Evolutionary conservation across 1,140 invertebrate species (phyloP), one percentile per base, ranked within the genome.

Genomic region (Armadillidium nasatum): DNA sequence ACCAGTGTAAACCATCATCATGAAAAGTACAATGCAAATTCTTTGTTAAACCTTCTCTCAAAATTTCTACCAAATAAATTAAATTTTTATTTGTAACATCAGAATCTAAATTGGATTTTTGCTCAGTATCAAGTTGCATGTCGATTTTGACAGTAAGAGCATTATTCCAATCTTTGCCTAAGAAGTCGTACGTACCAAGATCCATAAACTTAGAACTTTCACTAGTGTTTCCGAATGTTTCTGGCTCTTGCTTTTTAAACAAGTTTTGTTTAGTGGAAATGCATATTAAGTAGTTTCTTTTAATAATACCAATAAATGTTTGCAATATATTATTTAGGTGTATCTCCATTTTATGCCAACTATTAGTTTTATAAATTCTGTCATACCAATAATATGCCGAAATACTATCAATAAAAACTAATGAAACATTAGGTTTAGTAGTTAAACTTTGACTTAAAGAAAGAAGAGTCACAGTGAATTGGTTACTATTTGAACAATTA

Each of bases 351-450:
- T 60, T 60, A 60, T 60, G 19, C 50, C 50, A 60, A 60, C 50
- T 60, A 60, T 7, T 19, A 60, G 19, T 15, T 60, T 60, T 60
- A 60, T 60, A 19, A 15, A 60, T 60, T 60, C 50, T 60, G 7
- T 60, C 50, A 7, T 60, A 60, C 50, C 50, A 60, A 19, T 60
- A 60, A 60, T 15, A 60, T 60, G 50, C 11, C 7, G 50, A 60
- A 15, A 60, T 60, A 60, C 50, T 60, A 19, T 60, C 50, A 7
- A 60, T 60, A 7, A 60, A 15, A 15, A 60, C 33, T 60, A 60
- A 60, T 13, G 50, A 60, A 60, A 60, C 50, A 19, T 60, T 60
- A 60, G 50, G 50, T 19, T 60, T 60, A 60, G 11, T 60, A 60
- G 19, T 19, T 60, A 60, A 60, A 60, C 50, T 15, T 60, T 60